Percentiles rank a stretch among this genome's conserved stretches.
Conservation (phyloP, 1,140 invertebrate genomes). For the Lasaia peninsularis region DNA sequence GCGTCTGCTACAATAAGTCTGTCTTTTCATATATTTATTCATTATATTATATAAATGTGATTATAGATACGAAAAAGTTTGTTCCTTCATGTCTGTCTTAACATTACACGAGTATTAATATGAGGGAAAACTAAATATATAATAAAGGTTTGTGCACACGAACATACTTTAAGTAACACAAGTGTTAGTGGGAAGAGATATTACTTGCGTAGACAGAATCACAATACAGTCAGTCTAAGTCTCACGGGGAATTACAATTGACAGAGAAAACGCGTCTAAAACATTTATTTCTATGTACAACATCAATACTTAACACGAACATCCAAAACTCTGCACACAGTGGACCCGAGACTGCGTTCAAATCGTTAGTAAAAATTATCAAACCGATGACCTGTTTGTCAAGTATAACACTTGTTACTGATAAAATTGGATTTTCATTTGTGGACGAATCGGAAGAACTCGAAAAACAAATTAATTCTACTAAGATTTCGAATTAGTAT, state of each 20-base stretch:
- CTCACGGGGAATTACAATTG: conserved; percentile 7
- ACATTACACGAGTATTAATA: neutral
- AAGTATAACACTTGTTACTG: neutral
- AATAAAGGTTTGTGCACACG: conserved; percentile 8
- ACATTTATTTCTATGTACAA: conserved; percentile 18
- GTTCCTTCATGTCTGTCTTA: neutral
- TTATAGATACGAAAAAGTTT: neutral
- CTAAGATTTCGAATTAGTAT: no score
- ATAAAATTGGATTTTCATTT: no score
- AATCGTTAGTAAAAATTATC: neutral
- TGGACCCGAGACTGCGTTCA: conserved; percentile 9
- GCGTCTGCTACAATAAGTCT: no score
- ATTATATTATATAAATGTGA: no score
- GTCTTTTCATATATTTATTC: no score
- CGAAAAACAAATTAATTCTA: no score
- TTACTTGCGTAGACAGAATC: conserved; percentile 2
- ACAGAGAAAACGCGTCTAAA: conserved; percentile 12
- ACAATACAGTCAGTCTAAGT: conserved; percentile 16
- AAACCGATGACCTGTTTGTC: neutral
- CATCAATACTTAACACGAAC: conserved; percentile 11
- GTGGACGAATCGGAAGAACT: no score
- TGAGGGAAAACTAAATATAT: neutral
- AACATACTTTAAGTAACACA: conserved; percentile 5
- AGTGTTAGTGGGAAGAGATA: neutral
- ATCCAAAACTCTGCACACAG: conserved; percentile 5